These are phyloP conservation scores for Pheosia tremula DNA, from an alignment of 2,888 invertebrate species.

Conservation along the genomic window DNA sequence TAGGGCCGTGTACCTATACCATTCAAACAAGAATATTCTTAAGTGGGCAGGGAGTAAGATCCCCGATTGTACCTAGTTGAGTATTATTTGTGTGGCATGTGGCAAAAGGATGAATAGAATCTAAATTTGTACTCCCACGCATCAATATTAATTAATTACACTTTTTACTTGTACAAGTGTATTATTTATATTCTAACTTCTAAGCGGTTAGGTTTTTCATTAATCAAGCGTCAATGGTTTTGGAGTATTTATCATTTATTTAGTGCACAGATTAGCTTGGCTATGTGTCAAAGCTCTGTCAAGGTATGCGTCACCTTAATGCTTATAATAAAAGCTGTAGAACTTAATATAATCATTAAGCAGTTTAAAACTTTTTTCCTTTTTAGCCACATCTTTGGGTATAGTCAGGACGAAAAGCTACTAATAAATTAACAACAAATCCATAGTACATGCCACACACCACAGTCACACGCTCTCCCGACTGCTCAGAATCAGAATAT, in stretches of 20 bases:
- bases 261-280: background rate
- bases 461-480: too few species aligned
- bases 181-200: background rate
- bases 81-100: background rate
- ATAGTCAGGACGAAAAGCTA: too few species aligned
- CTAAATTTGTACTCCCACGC: background rate
- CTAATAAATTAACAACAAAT: too few species aligned
- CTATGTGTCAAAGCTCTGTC: background rate
- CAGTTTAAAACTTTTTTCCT: too few species aligned
- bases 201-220: background rate
- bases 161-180: background rate
- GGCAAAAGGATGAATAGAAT: background rate
- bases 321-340: too few species aligned
- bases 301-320: too few species aligned
- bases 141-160: background rate
- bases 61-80: background rate
- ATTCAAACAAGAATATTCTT: too few species aligned
- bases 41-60: background rate
- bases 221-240: background rate
- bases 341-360: too few species aligned
- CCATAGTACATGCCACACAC: too few species aligned
- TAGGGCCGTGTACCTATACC: too few species aligned
- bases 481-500: too few species aligned
- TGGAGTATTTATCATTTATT: background rate
- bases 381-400: too few species aligned